A percentile compares a stretch with the other conserved stretches of the same genome.
phyloP scores from a whole-genome alignment of 2,888 invertebrate species.

The Alentia gelatinosa region DNA sequence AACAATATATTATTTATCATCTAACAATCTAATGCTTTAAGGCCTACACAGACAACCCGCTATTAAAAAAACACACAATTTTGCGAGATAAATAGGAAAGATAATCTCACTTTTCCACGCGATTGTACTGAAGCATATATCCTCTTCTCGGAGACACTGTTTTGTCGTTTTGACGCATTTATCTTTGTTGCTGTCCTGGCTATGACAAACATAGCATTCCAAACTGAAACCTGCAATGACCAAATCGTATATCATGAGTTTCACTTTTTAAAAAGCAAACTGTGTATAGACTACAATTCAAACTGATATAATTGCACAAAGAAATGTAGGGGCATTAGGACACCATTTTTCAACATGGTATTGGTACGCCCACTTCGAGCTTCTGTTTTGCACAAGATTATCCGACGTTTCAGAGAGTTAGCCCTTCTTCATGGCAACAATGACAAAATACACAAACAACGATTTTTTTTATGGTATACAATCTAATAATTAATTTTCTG shows the following conservation, averaged over 20 bases:
- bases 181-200: constrained; percentile 94
- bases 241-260: neutral
- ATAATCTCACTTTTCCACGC: constrained; percentile 90
- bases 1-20: neutral
- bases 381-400: neutral
- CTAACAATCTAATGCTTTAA: neutral
- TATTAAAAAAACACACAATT: neutral
- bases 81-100: neutral
- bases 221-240: constrained; percentile 82
- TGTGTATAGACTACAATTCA: neutral
- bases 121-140: constrained; percentile 92
- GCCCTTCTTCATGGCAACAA: too few species aligned
- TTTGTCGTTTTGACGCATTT: constrained; percentile 95
- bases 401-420: too few species aligned
- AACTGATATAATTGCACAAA: neutral
- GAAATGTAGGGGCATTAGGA: neutral
- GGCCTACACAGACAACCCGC: neutral
- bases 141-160: constrained; percentile 91
- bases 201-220: constrained; percentile 96
- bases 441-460: too few species aligned
- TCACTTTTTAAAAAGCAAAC: neutral
- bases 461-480: too few species aligned
- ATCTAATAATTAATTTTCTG: too few species aligned
- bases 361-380: neutral
- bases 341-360: neutral